These are phyloP conservation scores for Scleropages formosus DNA, from an alignment of 2,797 vertebrate species.

Conservation along the genomic window DNA sequence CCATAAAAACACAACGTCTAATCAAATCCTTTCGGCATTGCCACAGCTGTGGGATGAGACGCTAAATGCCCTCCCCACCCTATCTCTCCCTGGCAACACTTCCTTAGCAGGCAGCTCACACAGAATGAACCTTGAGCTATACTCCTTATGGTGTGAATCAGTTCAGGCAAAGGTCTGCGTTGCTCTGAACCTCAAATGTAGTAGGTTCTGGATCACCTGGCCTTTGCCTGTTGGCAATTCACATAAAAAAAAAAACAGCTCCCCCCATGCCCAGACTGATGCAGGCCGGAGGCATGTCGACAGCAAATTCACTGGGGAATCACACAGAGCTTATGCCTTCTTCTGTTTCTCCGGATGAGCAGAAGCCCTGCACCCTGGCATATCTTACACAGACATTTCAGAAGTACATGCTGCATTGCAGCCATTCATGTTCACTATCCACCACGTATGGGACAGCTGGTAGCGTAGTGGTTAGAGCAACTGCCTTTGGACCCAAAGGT, in stretches of 20 bases:
- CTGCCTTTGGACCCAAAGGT: no score
- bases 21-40: no score
- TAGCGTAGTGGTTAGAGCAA: no score
- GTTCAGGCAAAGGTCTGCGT: background rate
- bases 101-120: background rate
- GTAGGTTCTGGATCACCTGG: conserved; percentile 28
- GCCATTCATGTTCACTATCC: no score
- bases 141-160: background rate
- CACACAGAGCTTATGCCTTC: background rate
- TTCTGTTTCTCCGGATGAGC: background rate
- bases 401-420: no score
- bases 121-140: background rate
- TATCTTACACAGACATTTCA: background rate
- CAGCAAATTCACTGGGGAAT: background rate
- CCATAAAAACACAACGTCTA: no score
- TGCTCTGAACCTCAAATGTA: conserved; percentile 11
- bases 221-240: conserved; percentile 1
- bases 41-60: no score
- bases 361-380: background rate
- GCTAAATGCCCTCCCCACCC: no score
- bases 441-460: no score
- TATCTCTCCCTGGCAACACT: background rate
- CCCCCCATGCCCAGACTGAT: background rate
- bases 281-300: conserved; percentile 19
- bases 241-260: conserved; percentile 20